Evolutionary conservation across 2,888 invertebrate species (phyloP).

Genomic region (Allacma fusca): DNA sequence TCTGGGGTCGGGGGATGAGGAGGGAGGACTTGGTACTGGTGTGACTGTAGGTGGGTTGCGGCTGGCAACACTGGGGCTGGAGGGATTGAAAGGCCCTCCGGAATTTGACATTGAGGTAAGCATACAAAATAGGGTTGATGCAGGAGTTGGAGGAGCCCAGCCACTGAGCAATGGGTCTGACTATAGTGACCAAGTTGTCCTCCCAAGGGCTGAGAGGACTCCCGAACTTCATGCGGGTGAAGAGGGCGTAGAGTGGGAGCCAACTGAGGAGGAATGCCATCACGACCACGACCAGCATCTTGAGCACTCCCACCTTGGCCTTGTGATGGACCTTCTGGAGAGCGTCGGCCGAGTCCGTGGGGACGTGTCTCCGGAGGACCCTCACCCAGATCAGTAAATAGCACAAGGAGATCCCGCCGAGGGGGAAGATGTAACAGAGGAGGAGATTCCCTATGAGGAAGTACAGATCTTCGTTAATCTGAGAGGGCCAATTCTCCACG

Average conservation of each 20-base stretch:
- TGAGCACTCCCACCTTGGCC: constrained; percentile 86
- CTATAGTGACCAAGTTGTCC: constrained; percentile 77
- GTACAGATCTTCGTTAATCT: constrained; percentile 81
- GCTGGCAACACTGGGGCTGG: constrained; percentile 54
- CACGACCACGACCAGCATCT: constrained; percentile 90
- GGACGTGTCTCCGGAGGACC: constrained; percentile 86
- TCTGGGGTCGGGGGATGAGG: constrained; percentile 54
- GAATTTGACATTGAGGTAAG: constrained; percentile 68
- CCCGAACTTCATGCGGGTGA: constrained; percentile 84
- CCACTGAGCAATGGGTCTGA: constrained; percentile 90
- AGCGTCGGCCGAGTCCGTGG: constrained; percentile 88
- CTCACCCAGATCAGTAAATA: constrained; percentile 92
- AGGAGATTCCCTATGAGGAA: constrained; percentile 88
- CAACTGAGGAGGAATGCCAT: constrained; percentile 92
- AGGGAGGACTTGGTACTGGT: constrained; percentile 56
- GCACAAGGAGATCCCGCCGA: constrained; percentile 88
- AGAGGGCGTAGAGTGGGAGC: constrained; percentile 90
- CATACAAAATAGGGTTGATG: constrained; percentile 93
- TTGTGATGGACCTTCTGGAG: constrained; percentile 93
- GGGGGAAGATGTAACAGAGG: constrained; percentile 89
- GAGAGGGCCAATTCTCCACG: constrained; percentile 86
- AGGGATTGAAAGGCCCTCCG: constrained; percentile 58
- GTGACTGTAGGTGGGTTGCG: constrained; percentile 50
- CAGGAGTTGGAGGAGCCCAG: constrained; percentile 93
- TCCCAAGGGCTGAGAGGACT: constrained; percentile 79